A percentile compares a stretch with the other conserved stretches of the same genome.
Evolutionary conservation across 64 coral and sea anemone genomes (phyloP).

Genomic region (Stylophora pistillata): DNA sequence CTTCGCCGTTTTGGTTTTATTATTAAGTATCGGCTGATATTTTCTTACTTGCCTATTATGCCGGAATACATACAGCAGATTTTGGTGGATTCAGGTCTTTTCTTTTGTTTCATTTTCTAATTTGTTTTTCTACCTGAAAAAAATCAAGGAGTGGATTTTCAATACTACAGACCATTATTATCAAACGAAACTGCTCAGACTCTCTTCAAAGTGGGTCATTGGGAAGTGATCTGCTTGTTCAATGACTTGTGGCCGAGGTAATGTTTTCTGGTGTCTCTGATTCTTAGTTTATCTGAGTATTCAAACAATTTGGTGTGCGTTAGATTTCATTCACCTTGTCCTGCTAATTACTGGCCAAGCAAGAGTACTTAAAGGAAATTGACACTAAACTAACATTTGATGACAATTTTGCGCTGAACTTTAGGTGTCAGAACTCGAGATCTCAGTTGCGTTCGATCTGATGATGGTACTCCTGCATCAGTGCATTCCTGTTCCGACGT

Average conservation of each 20-base stretch:
- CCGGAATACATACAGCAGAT: too few species aligned
- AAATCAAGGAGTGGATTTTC: slow-evolving; percentile 41
- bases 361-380: neutral
- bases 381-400: neutral
- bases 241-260: slow-evolving; percentile 52
- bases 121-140: slow-evolving; percentile 27
- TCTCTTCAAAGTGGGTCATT: slow-evolving; percentile 9
- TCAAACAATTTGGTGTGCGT: too few species aligned
- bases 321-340: too few species aligned
- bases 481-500: neutral
- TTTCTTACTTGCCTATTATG: too few species aligned
- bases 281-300: too few species aligned
- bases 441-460: slow-evolving; percentile 43
- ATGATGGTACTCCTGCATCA: slow-evolving; percentile 34
- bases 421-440: slow-evolving; percentile 15
- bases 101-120: slow-evolving; percentile 7
- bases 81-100: neutral
- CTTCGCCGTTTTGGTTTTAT: too few species aligned
- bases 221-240: slow-evolving; percentile 28
- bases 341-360: too few species aligned
- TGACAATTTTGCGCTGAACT: neutral
- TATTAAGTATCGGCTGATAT: too few species aligned
- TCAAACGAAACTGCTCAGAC: neutral
- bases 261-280: neutral
- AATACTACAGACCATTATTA: slow-evolving; percentile 25